Conservation (phyloP, 2,888 invertebrate species). For the Polyommatus icarus region DNA sequence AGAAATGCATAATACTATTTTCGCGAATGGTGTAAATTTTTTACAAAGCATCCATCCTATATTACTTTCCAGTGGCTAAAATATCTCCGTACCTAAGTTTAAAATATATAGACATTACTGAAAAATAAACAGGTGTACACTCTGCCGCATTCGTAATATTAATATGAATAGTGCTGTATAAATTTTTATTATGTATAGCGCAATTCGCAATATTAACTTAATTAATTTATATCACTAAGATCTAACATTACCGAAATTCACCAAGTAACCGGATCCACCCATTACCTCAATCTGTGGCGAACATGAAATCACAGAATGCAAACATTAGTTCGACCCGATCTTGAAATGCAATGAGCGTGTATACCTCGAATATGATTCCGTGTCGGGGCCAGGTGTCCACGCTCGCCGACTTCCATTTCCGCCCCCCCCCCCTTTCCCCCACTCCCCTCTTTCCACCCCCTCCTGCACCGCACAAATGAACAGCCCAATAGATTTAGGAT, state of each 20-base stretch:
- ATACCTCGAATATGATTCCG: conserved; percentile 15
- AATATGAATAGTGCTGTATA: too few relatives aligned
- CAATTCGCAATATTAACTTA: neutral
- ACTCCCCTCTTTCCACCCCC: conserved; percentile 39
- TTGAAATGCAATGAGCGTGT: conserved; percentile 1
- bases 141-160: too few relatives aligned
- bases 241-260: neutral
- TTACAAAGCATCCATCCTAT: too few relatives aligned
- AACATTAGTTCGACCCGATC: neutral
- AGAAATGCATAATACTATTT: too few relatives aligned
- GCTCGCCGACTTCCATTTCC: conserved; percentile 59
- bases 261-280: neutral
- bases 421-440: conserved; percentile 47
- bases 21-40: too few relatives aligned
- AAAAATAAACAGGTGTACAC: too few relatives aligned
- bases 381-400: conserved; percentile 48
- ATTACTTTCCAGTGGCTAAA: too few relatives aligned
- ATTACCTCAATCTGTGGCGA: conserved; percentile 15
- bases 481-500: conserved; percentile 21
- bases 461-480: conserved; percentile 15
- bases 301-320: conserved; percentile 16
- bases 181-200: too few relatives aligned
- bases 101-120: too few relatives aligned
- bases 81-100: too few relatives aligned
- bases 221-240: neutral